Conservation (phyloP, 1,140 invertebrate species). For the Drosophila pallidifrons region DNA sequence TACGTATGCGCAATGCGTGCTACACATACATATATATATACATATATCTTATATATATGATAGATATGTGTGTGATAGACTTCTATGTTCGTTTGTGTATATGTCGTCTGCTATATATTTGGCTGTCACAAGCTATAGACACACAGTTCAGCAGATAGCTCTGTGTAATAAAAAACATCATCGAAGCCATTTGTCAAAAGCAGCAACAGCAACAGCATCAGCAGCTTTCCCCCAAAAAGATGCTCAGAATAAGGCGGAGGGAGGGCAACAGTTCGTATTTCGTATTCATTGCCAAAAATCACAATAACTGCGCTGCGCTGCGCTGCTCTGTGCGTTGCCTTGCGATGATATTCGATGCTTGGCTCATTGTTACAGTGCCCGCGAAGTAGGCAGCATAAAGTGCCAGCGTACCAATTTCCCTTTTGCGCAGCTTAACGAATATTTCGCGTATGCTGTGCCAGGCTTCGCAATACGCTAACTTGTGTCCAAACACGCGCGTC, state of each 20-base stretch:
- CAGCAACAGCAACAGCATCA: conserved; percentile 22
- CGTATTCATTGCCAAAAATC: conserved; percentile 83
- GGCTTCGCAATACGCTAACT: conserved; percentile 56
- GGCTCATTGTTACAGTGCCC: conserved; percentile 58
- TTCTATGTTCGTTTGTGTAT: conserved; percentile 6
- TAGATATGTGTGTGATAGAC: not conserved
- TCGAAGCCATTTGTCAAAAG: conserved; percentile 82
- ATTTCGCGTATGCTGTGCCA: not conserved
- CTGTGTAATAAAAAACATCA: conserved; percentile 80
- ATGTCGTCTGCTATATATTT: conserved; percentile 25
- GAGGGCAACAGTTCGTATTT: conserved; percentile 53
- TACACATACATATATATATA: conserved; percentile 31
- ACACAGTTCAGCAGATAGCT: conserved; percentile 70
- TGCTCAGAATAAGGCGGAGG: conserved; percentile 5
- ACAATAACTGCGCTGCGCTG: conserved; percentile 65
- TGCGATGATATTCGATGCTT: not conserved
- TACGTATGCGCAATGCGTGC: conserved; percentile 64
- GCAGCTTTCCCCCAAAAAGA: conserved; percentile 35
- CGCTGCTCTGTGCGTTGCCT: not conserved
- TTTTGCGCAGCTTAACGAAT: conserved; percentile 5
- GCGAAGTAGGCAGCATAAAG: conserved; percentile 65
- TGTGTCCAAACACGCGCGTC: conserved; percentile 75
- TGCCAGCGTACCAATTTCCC: conserved; percentile 32
- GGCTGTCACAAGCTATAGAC: conserved; percentile 60
- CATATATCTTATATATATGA: not conserved